Conservation (phyloP, 2,113 vertebrate genomes). For the Mormyrus iriodes region DNA sequence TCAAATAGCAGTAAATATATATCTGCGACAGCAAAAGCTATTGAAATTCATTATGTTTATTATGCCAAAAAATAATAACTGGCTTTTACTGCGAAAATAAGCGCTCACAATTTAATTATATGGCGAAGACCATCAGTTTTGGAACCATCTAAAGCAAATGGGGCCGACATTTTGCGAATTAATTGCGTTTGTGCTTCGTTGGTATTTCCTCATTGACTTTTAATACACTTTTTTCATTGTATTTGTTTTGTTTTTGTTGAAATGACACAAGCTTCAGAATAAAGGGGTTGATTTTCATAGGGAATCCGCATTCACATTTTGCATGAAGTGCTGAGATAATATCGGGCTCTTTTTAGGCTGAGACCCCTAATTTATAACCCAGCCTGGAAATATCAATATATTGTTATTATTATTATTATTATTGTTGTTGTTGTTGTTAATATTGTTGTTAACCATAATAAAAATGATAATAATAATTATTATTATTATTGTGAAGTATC, state of each 20-base stretch:
- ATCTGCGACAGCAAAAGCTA: slow-evolving; percentile 16
- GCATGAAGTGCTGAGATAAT: not conserved
- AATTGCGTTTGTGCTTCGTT: slow-evolving; percentile 34
- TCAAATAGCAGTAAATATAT: slow-evolving; percentile 17
- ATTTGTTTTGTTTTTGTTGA: slow-evolving; percentile 7
- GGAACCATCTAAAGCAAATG: slow-evolving; percentile 42
- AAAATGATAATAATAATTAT: too few relatives aligned
- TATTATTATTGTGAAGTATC: too few relatives aligned
- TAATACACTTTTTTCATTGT: slow-evolving; percentile 32
- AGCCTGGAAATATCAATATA: not conserved
- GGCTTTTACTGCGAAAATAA: slow-evolving; percentile 28
- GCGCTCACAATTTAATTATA: slow-evolving; percentile 40
- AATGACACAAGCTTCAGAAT: slow-evolving; percentile 31
- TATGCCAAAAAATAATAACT: slow-evolving; percentile 39
- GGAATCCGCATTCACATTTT: not conserved
- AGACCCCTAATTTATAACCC: not conserved
- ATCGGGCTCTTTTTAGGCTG: not conserved
- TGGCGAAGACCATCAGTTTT: slow-evolving; percentile 35
- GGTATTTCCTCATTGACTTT: slow-evolving; percentile 34
- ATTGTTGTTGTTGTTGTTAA: too few relatives aligned
- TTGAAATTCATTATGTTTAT: slow-evolving; percentile 39
- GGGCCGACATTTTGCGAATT: slow-evolving; percentile 33
- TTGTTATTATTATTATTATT: not conserved
- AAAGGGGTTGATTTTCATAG: not conserved
- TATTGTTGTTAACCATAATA: not conserved